Evolutionary conservation across 2,888 invertebrate genomes (phyloP), one percentile per base, ranked within the genome.

Genomic region (Stenchaetothrips biformis): DNA sequence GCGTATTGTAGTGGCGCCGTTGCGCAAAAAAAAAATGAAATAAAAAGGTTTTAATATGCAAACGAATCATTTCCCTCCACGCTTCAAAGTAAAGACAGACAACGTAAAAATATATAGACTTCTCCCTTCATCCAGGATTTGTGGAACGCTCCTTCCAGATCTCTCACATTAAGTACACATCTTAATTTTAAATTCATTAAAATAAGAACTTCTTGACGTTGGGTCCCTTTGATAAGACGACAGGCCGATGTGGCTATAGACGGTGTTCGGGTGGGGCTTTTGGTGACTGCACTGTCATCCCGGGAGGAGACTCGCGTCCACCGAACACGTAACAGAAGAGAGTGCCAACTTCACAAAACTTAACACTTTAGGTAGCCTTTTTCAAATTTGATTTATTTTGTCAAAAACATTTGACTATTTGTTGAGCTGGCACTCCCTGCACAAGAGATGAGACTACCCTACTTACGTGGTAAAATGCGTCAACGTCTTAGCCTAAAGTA

Each of bases 391-490:
- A 74, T 9, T 74, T 21, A 74, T 11, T 21, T 4, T 2, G 1
- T 37, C 25, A 7, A 74, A 9, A 25, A 25, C n/a, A n/a, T 37
- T 37, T 2, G 37, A 37, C 1, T 1, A 2, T 37, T 37, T 21
- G 21, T 21, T 21, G 25, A 74, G 21, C 11, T 25, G 25, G 21
- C 8, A 25, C 25, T 25, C 9, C 21, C 9, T 4, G 25, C 21
- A 8, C 11, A 74, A 21, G 25, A 21, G 25, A 74, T 74, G 11
- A 11, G 0, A 74, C 21, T 74, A 25, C 25, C 25, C 67, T 74
- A 74, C 25, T 74, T 74, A 74, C 25, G 59, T 74, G 67, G 25
- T 74, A 74, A 74, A 74, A 74, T 74, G 67, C 67, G 21, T 74
- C 25, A 25, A 25, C 25, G 25, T 21, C 67, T 74, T 74, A 74